Base-by-base conservation (phyloP, 2,113 vertebrate species). In the Pavo muticus region DNA sequence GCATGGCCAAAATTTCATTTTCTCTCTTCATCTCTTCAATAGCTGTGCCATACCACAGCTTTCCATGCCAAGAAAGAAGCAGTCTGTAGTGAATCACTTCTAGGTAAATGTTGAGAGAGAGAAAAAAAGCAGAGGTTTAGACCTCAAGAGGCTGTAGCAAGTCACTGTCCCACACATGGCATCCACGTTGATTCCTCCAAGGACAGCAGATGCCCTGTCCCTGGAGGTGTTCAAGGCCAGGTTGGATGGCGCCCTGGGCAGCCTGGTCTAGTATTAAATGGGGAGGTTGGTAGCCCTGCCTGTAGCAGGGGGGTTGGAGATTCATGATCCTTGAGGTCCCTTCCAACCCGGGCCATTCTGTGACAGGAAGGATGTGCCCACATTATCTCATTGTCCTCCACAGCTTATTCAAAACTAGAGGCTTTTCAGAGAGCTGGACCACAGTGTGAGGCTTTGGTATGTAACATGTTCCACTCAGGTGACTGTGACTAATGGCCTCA, bases 391-490 rank as follows among this genome's bases (percentile, higher is more conserved):
- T 10, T 9, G 25, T 81, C 74, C 42, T 45, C 40, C 18, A 48
- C 1, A 16, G n/a, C 61, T 14, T 52, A 89, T 6, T 27, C 19
- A 87, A 57, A 81, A 78, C 0, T 8, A 6, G 9, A 40, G 40
- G 10, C 29, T 78, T 72, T 84, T 23, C 27, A 32, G 50, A 48
- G 57, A 50, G 45, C 0, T 63, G 54, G 54, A 82, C 57, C 48
- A 67, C 5, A 21, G 40, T 30, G 7, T 14, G 20, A 80, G 50
- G 32, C 48, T 83, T 64, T 2, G 2, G 35, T 20, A 61, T 0
- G 0, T 27, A 84, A 74, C 2, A 4, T 0, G 11, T 23, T 88
- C 59, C 37, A 30, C n/a, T 54, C 42, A 61, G 0, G 20, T 45
- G 59, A 60, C 75, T 59, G 37, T 4, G 9, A 90, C 37, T 77